These are phyloP conservation scores for Chaetops frenatus DNA, from an alignment of 2,113 vertebrate species.

Conservation along the genomic window DNA sequence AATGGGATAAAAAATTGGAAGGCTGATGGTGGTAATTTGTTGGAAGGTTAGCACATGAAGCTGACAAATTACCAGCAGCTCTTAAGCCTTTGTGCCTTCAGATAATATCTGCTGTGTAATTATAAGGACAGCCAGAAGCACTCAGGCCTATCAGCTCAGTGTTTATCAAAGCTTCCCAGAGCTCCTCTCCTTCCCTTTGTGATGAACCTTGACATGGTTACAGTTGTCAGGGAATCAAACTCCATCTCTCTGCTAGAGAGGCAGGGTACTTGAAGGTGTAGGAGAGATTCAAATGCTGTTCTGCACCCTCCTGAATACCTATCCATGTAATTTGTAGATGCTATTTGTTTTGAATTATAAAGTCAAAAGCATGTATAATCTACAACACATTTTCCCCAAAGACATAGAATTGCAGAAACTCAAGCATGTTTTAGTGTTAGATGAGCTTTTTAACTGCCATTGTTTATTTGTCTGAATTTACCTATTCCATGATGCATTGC, in stretches of 20 bases:
- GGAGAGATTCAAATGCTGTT: background rate
- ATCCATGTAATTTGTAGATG: background rate
- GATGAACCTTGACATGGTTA: slow-evolving; percentile 21
- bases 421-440: background rate
- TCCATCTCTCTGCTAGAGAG: background rate
- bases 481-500: background rate
- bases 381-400: background rate
- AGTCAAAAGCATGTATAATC: background rate
- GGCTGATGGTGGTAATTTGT: background rate
- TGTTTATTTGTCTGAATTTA: background rate
- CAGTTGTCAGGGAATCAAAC: slow-evolving; percentile 44
- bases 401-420: background rate
- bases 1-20: background rate
- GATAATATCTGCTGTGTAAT: background rate
- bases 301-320: background rate
- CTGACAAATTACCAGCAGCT: background rate
- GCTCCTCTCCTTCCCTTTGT: slow-evolving; percentile 11
- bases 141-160: background rate
- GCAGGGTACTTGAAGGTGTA: background rate
- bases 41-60: background rate
- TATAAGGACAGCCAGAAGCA: background rate
- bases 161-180: slow-evolving; percentile 5
- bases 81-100: background rate
- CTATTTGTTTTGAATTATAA: background rate
- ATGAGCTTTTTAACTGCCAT: background rate